Base-by-base conservation (phyloP, 2,888 invertebrate species). In the Thelaira solivaga region DNA sequence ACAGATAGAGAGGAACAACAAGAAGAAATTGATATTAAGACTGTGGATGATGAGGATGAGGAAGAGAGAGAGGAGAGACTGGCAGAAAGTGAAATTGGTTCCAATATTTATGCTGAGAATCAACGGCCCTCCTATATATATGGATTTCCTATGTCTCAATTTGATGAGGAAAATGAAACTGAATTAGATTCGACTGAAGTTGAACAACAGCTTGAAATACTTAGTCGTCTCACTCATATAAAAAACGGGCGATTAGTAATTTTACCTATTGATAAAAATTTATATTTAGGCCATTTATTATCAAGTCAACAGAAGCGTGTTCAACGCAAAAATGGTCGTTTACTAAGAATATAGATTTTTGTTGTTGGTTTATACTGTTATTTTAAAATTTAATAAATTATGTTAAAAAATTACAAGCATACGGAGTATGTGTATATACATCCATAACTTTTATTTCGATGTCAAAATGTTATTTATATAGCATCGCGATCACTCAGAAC, bases 161-260 rank as follows among this genome's bases (percentile, higher is more conserved):
- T 75, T 26, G 64, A 67, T 1, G 62, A 77, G 18, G 81, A 81
- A 2, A 80, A 81, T 20, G 82, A 82, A 53, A 81, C 83, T 61
- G 84, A 84, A 43, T 64, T 85, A 36, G 72, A 71, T 51, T 68
- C 74, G 13, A 45, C 64, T 11, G 80, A 76, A 18, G 62, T 69
- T 20, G 83, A 83, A 0, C 74, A 76, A 16, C 86, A 86, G 68
- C 82, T 85, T 22, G 84, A 87, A 47, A 62, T 86, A 22, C 82
- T 86, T 3, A 84, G 81, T 55, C 83, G 82, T 24, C 65, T 81
- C 4, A 82, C 80, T 0, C 64, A 71, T 22, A 36, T 74, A n/a
- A 73, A 67, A 59, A 84, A 75, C 41, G 87, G 86, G 1, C 87
- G 88, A 5, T 69, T 87, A 11, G 82, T 87, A n/a, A 81, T 86